Conservation (phyloP, 2,797 vertebrate genomes). For the Thunnus albacares region DNA sequence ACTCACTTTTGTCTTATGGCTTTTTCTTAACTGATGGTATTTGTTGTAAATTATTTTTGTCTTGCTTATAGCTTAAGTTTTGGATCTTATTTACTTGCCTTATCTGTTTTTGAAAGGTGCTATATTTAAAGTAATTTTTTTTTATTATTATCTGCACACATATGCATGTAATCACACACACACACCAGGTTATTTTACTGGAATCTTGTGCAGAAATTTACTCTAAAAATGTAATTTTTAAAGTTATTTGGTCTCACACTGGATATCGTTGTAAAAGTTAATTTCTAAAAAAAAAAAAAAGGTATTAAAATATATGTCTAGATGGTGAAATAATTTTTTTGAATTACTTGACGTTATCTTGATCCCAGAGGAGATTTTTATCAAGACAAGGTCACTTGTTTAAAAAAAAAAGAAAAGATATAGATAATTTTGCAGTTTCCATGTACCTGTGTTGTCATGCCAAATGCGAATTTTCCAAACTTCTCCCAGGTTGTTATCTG, state of each 20-base stretch:
- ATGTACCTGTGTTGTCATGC: slow-evolving; percentile 90
- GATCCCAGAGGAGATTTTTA: background rate
- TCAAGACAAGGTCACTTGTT: background rate
- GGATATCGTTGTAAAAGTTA: background rate
- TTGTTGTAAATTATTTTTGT: no score
- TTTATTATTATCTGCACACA: no score
- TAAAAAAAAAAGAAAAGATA: background rate
- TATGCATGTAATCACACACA: background rate
- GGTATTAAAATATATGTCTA: background rate
- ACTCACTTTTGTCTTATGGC: no score
- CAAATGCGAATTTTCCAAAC: slow-evolving; percentile 90
- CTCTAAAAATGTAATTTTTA: background rate
- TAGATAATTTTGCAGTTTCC: background rate
- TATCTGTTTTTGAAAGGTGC: no score
- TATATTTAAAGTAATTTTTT: no score
- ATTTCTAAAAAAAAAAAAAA: no score
- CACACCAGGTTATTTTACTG: slow-evolving; percentile 1
- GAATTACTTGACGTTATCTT: background rate
- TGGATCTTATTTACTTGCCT: no score
- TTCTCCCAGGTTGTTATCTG: slow-evolving; percentile 85
- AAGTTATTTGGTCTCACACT: background rate
- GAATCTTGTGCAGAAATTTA: background rate
- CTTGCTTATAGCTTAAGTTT: no score
- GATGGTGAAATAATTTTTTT: background rate
- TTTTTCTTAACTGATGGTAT: no score